These are phyloP conservation scores for Propithecus coquereli DNA, from an alignment of 2,113 vertebrate genomes.

Conservation along the genomic window DNA sequence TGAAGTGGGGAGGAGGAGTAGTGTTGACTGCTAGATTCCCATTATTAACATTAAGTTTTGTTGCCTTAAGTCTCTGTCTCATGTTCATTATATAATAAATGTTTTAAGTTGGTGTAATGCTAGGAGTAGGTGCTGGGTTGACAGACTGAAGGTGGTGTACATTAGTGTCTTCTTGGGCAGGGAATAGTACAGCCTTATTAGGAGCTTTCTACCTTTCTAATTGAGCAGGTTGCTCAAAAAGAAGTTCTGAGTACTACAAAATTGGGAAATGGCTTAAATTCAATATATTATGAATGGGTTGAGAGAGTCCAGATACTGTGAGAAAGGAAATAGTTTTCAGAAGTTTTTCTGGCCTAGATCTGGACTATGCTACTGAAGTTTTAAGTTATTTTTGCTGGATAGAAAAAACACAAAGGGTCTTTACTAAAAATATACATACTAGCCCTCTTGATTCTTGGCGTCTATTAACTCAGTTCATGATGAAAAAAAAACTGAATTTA, in stretches of 20 bases:
- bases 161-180: neutral
- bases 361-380: neutral
- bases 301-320: neutral
- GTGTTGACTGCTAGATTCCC: neutral
- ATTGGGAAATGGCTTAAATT: slow-evolving; percentile 3
- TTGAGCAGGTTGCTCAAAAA: neutral
- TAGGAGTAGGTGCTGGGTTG: neutral
- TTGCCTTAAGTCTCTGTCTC: neutral
- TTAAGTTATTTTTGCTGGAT: neutral
- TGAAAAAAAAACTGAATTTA: neutral
- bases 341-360: neutral
- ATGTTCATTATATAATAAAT: neutral
- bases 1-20: neutral
- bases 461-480: neutral
- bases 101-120: slow-evolving; percentile 11
- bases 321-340: neutral
- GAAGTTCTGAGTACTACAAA: neutral
- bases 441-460: neutral
- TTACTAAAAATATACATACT: neutral
- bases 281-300: neutral
- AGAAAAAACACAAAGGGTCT: neutral
- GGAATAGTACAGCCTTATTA: neutral
- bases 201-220: neutral
- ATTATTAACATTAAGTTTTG: slow-evolving; percentile 39
- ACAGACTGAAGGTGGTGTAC: neutral